Base-by-base conservation (phyloP, 2,113 vertebrate species). In the Vulpes ferrilata region DNA sequence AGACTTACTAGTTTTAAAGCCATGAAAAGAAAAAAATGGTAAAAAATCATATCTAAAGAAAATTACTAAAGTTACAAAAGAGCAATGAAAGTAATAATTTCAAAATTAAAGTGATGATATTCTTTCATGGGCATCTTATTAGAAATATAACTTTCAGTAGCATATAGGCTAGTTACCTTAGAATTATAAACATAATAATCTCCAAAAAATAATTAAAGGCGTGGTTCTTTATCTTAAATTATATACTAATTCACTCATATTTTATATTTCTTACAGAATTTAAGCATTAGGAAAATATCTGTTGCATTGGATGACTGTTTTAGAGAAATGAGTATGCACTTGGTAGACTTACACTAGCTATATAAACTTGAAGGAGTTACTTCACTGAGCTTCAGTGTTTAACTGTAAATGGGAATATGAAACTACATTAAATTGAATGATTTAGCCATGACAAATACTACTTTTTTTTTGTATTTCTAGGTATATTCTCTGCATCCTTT, bases 151-250 rank as follows among this genome's bases (percentile, higher is more conserved):
- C 12, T 38, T 53, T 97, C 32, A 51, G 25, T 94, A 43, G 78
- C 35, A 95, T 59, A 60, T 27, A 76, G 5, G 38, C n/a, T 89
- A 86, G n/a, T 15, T 35, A 67, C 87, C 16, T 79, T 96, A 80
- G 67, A 97, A 82, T 85, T 67, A 82, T n/a, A 32, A 65, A n/a
- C 35, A 67, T 62, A 67, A 73, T 20, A 19, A 51, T 67, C 95
- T 95, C 4, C 16, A 53, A 92, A 85, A 69, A 86, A 48, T 55
- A 79, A 93, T 22, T 81, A 74, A 88, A 71, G 57, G 0, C 5
- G 80, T 53, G 7, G 1, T 11, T 93, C 35, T 83, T 59, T 86
- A 65, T 60, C 7, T 83, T 81, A 82, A 62, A 90, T 48, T n/a
- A 53, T 73, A 82, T 57, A 48, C 5, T 43, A 32, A 53, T 4